These are phyloP conservation scores for Artemisiospiza belli DNA, from an alignment of 2,113 vertebrate species.

Conservation along the genomic window DNA sequence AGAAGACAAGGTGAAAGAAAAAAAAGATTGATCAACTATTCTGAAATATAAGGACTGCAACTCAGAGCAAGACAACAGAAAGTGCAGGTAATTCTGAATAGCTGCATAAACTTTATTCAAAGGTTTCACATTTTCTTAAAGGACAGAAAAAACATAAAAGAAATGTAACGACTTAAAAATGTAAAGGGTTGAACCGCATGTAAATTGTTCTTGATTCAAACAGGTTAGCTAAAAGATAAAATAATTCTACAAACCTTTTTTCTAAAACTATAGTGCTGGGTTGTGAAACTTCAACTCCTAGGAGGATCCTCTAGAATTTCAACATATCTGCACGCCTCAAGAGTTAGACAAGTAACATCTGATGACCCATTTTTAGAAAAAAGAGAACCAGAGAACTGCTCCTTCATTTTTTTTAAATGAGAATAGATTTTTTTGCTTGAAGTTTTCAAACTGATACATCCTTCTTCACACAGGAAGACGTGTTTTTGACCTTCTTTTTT, in stretches of 20 bases:
- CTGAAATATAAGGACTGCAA: not conserved
- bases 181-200: not conserved
- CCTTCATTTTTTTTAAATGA: not conserved
- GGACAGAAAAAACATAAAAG: not conserved
- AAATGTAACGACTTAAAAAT: not conserved
- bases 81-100: not conserved
- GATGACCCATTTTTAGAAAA: conserved; percentile 61
- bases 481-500: not conserved
- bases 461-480: conserved; percentile 53
- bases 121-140: not conserved
- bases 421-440: conserved; percentile 14
- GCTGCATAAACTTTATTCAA: not conserved
- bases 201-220: not conserved
- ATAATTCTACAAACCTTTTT: not conserved
- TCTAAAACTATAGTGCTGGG: not conserved
- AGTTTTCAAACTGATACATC: conserved; percentile 14
- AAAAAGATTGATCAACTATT: not conserved
- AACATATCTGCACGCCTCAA: conserved; percentile 31
- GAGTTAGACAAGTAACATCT: conserved; percentile 32
- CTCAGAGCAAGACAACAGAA: not conserved
- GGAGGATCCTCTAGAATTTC: conserved; percentile 56
- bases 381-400: conserved; percentile 23
- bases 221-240: not conserved
- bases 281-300: conserved; percentile 52
- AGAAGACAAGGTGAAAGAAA: not conserved